Evolutionary conservation across 2,113 vertebrate genomes (phyloP), one percentile per base, ranked within the genome.

Genomic region (Saguinus imperator): DNA sequence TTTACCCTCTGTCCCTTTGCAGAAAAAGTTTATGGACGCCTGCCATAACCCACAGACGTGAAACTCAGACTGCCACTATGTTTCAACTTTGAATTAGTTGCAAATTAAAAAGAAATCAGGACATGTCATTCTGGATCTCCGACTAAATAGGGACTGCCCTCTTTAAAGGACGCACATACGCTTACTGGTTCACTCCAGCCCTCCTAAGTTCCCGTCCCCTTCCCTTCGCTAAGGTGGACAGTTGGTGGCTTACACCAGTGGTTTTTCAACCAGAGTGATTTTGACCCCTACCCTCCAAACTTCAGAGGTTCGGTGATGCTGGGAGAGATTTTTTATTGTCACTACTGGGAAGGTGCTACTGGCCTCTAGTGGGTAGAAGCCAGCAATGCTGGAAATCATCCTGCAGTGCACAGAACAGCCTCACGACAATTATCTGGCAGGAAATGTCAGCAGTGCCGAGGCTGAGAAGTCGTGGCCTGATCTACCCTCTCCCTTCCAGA

Each of bases 61-160:
- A 35, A 52, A 25, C 75, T 66, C 10, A 4, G 57, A 50, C 10
- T 8, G 35, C 29, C 61, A 23, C 37, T 18, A 17, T 9, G 14
- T 43, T 77, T 79, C 92, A 79, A 90, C 16, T 55, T 90, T 88
- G 84, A 91, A 50, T 64, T 70, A 72, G 58, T 79, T 73, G 50
- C 58, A 73, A 66, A 77, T 79, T 35, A 61, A 50, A 58, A 94
- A 84, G 21, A 52, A 83, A 37, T 40, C n/a, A 81, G 73, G 27
- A 25, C 43, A 5, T 37, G 52, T 66, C 32, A 14, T 68, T 70
- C 77, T 64, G 64, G 40, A 52, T 79, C 58, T 70, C 76, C 45
- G 35, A 40, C 23, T 16, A 35, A 61, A 27, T 61, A 13, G 29
- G 17, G 13, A n/a, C 10, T 32, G 25, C 10, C n/a, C 18, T 12